Percentiles rank a stretch among this genome's conserved stretches.
phyloP scores from a whole-genome alignment of 2,888 invertebrate genomes.

The Eupsilia transversa region DNA sequence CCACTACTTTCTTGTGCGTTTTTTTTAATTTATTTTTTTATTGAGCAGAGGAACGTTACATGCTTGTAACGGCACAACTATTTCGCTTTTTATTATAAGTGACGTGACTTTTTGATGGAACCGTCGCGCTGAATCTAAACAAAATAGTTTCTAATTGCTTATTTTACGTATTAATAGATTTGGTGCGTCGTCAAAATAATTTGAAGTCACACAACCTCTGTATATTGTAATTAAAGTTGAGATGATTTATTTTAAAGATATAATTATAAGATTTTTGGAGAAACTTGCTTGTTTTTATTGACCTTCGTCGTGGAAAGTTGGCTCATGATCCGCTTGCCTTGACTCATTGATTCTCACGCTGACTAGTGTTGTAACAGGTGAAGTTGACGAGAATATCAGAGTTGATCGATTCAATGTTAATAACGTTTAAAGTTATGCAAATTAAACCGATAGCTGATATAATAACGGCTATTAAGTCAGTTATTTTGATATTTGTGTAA shows the following conservation, averaged over 20 bases:
- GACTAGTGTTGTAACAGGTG: conserved; percentile 60
- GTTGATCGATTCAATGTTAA: conserved; percentile 46
- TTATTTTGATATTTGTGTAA: conserved; percentile 52
- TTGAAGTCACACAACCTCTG: conserved; percentile 59
- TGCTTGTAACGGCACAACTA: conserved; percentile 68
- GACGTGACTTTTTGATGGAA: conserved; percentile 39
- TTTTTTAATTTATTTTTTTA: conserved; percentile 68
- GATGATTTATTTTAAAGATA: conserved; percentile 73
- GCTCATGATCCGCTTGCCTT: conserved; percentile 79
- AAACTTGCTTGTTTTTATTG: conserved; percentile 76
- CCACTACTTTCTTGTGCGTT: conserved; percentile 64
- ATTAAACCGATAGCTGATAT: conserved; percentile 48
- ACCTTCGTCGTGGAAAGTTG: conserved; percentile 84
- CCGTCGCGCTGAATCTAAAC: conserved; percentile 52
- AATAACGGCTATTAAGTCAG: conserved; percentile 45
- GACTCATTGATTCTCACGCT: conserved; percentile 70
- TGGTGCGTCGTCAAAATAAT: conserved; percentile 46
- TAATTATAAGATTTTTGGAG: conserved; percentile 80
- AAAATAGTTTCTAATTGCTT: conserved; percentile 56
- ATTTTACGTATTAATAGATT: conserved; percentile 56
- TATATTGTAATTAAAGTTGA: conserved; percentile 68
- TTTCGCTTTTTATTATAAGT: conserved; percentile 66
- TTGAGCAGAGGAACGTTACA: conserved; percentile 67
- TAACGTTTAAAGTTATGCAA: conserved; percentile 56
- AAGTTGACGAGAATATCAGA: conserved; percentile 53